Evolutionary conservation across 2,797 vertebrate genomes (phyloP), one percentile per base, ranked within the genome.

Genomic region (Gymnodraco acuticeps): DNA sequence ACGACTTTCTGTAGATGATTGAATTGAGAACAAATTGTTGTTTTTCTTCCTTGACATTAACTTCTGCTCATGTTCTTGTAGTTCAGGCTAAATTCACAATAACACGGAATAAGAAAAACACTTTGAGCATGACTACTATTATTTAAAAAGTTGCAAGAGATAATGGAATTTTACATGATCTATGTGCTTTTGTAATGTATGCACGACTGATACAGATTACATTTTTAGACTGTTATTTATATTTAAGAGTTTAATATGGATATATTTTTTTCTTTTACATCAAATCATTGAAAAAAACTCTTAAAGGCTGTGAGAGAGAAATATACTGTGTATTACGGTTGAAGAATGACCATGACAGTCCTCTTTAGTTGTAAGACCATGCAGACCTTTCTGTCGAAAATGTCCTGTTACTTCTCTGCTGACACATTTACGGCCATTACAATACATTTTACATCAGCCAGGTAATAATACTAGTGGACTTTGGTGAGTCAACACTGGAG

Each of bases 61-160:
- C 3, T 41, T 68, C 48, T 15, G 9, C 7, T 4, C 5, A 6
- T 54, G 15, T 52, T 47, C 3, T 41, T 4, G 5, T 51, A 10
- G 54, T 70, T 58, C 38, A 10, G 51, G 52, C 10, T 5, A 1
- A 61, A n/a, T 15, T 23, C 33, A 47, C 17, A 14, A 46, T 53
- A 61, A 38, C 2, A 9, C 46, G 27, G 27, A 27, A 27, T 27
- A 27, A 12, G 53, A 15, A 47, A n/a, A 48, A 17, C 17, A 10
- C 42, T 43, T 14, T 50, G 23, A 66, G 10, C 71, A 16, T 52
- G 71, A 48, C 16, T 16, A 48, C 42, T 47, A 41, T 38, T 54
- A 53, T 47, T 59, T 53, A 7, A 23, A 31, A 41, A 61, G 20
- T 7, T 65, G 23, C 41, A 27, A 31, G 15, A 38, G 9, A 16